Conservation (phyloP, 2,797 vertebrate genomes). For the Ptychadena robeensis region DNA sequence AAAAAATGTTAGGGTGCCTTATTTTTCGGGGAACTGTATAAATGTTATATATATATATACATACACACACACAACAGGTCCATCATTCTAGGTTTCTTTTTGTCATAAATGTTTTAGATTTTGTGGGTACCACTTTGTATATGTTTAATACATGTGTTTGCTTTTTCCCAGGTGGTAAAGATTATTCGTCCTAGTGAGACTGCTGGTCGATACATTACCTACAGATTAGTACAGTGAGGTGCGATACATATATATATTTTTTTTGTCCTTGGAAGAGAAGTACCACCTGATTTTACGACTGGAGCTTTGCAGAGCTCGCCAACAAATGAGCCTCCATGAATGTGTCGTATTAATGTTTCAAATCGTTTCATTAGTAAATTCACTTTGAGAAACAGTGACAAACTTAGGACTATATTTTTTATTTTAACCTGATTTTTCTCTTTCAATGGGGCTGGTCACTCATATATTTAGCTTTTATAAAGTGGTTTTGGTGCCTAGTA, state of each 20-base stretch:
- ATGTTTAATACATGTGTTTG: not conserved
- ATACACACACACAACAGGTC: no score
- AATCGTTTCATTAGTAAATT: no score
- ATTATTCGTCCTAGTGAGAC: slow-evolving; percentile 97
- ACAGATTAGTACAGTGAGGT: slow-evolving; percentile 90
- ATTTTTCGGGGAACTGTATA: no score
- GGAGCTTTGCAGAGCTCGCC: no score
- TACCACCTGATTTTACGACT: no score
- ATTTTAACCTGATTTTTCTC: slow-evolving; percentile 1
- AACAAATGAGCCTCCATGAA: not conserved
- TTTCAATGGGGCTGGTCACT: not conserved
- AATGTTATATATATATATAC: no score
- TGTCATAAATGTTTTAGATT: not conserved
- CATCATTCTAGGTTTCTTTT: no score
- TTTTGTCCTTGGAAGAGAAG: not conserved
- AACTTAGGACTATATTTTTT: not conserved
- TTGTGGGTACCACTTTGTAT: not conserved
- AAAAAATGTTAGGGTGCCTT: no score
- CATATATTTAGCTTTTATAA: slow-evolving; percentile 57
- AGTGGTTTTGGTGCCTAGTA: slow-evolving; percentile 52
- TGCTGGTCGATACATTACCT: slow-evolving; percentile 94
- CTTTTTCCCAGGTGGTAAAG: slow-evolving; percentile 87
- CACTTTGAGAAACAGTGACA: not conserved
- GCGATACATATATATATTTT: not conserved
- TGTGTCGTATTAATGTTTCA: no score